Evolutionary conservation across 2,888 invertebrate genomes (phyloP), one percentile per base, ranked within the genome.

Genomic region (Lottia gigantea): DNA sequence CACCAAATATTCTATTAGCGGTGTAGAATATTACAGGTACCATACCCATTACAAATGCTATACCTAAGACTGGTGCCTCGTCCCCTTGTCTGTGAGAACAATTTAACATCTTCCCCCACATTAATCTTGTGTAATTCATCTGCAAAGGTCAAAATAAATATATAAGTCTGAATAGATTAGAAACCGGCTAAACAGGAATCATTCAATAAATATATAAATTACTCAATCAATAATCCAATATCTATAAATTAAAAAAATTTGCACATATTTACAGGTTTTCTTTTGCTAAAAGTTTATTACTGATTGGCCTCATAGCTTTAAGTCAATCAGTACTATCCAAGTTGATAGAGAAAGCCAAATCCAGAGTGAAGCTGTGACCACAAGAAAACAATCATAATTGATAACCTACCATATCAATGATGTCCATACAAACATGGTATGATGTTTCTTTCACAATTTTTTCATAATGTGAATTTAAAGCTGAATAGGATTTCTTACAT

Each of bases 111-210:
- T 74, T 45, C 8, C 79, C 76, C 79, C 79, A 79, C 46, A 67
- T 72, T 68, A 76, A 61, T 55, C 79, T 66, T 49, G 77, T 75
- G 46, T 79, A 79, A 62, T 79, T 79, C 79, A 79, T 79, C 79
- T 79, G 67, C 12, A 67, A 66, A 4, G 72, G 68, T 15, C 46
- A 64, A 67, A 19, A 15, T 40, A 69, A n/a, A 55, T 45, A 19
- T 14, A 66, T n/a, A n/a, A n/a, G n/a, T n/a, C n/a, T n/a, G n/a
- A n/a, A n/a, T n/a, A n/a, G n/a, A n/a, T n/a, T n/a, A n/a, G 6
- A 31, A 31, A 4, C 31, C 6, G 2, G 6, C 31, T 31, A 31
- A 31, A 31, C 31, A 31, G 31, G n/a, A n/a, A n/a, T 31, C 6
- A 31, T 6, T 31, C 31, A 4, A 31, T 31, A 31, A 31, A 31